phyloP scores from a whole-genome alignment of 2,888 invertebrate genomes.

The Beris morrisii region DNA sequence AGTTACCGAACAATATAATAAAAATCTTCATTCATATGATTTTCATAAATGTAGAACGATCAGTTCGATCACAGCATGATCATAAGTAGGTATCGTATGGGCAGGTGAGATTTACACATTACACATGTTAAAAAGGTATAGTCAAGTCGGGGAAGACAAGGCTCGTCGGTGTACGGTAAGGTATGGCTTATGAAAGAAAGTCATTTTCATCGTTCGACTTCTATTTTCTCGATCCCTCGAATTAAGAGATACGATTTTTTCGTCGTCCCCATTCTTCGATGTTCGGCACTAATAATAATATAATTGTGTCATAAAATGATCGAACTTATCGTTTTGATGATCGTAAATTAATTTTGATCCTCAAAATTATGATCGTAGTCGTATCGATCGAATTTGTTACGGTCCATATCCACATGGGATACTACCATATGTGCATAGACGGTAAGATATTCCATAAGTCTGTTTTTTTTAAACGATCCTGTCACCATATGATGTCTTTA shows the following conservation, averaged over 20 bases:
- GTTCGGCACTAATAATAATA: too few species aligned
- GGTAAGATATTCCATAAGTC: neutral
- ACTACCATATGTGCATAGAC: neutral
- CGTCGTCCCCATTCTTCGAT: too few species aligned
- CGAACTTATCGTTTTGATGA: constrained; percentile 29
- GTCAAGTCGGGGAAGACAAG: too few species aligned
- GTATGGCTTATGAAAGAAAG: too few species aligned
- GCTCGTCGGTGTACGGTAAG: too few species aligned
- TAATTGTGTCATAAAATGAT: constrained; percentile 18
- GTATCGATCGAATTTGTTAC: neutral
- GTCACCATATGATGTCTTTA: constrained; percentile 28
- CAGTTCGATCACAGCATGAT: constrained; percentile 23
- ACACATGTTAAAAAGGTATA: too few species aligned
- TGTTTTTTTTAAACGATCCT: constrained; percentile 20
- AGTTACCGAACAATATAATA: constrained; percentile 22
- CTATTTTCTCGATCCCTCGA: too few species aligned
- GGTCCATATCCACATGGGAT: constrained; percentile 1
- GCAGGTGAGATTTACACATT: neutral
- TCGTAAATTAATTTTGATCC: constrained; percentile 33
- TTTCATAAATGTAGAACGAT: constrained; percentile 20
- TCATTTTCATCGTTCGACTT: too few species aligned
- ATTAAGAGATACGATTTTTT: too few species aligned
- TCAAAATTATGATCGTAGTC: constrained; percentile 21
- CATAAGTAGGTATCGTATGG: neutral
- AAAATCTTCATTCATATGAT: constrained; percentile 12